A percentile compares a stretch with the other conserved stretches of the same genome.
Conservation (phyloP, 2,113 vertebrate genomes). For the Eidolon helvum region DNA sequence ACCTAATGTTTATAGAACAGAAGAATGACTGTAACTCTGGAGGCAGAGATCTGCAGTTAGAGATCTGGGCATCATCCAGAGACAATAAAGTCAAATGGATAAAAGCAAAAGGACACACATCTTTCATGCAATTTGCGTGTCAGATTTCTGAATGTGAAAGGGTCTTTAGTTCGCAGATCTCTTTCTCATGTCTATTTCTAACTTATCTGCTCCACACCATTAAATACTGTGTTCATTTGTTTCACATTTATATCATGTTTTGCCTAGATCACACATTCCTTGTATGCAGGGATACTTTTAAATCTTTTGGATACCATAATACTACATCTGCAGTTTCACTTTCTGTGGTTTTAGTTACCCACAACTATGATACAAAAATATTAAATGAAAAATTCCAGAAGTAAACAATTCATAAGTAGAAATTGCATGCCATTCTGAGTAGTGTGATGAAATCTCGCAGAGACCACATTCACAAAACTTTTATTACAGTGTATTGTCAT, state of each 20-base stretch:
- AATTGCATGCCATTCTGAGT: background rate
- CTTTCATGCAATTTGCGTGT: background rate
- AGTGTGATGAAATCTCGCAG: background rate
- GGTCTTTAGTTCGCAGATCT: background rate
- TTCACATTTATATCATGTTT: background rate
- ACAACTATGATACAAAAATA: background rate
- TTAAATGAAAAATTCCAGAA: background rate
- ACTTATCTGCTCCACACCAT: background rate
- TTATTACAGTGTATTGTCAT: background rate
- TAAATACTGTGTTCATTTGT: background rate
- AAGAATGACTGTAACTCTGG: background rate
- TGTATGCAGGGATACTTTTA: background rate
- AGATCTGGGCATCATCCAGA: background rate
- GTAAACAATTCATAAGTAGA: background rate
- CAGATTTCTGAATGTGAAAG: background rate
- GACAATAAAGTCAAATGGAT: background rate
- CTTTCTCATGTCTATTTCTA: background rate
- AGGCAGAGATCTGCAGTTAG: background rate
- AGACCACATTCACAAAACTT: background rate
- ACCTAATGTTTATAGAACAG: background rate
- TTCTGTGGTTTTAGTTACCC: background rate
- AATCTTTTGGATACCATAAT: background rate
- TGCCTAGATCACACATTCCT: background rate
- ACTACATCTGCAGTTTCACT: background rate
- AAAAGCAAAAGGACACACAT: background rate